Evolutionary conservation across 2,113 vertebrate species (phyloP).

Genomic region (Rhombomys opimus): DNA sequence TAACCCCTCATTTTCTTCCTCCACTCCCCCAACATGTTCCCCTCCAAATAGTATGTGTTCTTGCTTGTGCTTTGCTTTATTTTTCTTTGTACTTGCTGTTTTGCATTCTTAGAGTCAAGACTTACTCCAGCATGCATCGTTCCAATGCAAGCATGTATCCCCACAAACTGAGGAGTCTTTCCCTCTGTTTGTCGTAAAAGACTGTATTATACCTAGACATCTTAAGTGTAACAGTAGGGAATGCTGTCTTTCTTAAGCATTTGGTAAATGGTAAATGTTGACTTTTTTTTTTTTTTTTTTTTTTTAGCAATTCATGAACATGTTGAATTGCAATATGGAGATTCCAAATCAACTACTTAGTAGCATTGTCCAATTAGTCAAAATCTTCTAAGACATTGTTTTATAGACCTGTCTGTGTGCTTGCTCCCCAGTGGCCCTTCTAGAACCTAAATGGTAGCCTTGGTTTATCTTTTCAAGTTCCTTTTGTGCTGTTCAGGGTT

Average conservation of each 20-base stretch:
- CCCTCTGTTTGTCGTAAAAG: neutral
- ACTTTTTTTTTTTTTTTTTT: neutral
- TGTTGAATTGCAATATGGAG: neutral
- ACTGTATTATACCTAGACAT: neutral
- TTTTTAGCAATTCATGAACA: neutral
- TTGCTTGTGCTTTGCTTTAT: neutral
- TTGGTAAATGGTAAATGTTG: neutral
- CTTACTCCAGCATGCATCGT: neutral
- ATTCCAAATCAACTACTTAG: neutral
- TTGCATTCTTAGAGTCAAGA: neutral
- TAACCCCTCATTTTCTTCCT: neutral
- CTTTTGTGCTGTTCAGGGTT: neutral
- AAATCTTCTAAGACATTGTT: neutral
- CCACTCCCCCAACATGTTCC: neutral
- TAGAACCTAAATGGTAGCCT: no score
- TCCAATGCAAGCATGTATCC: neutral
- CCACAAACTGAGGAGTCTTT: neutral
- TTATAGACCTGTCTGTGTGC: accelerated
- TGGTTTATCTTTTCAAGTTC: neutral
- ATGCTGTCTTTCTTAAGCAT: neutral
- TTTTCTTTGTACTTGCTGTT: neutral
- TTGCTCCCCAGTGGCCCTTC: neutral
- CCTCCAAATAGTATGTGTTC: neutral
- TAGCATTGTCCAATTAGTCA: neutral
- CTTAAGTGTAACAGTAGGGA: neutral